Evolutionary conservation across 37 sponge, comb jelly and placozoan genomes (phyloP).

Genomic region (Halichondria panicea): DNA sequence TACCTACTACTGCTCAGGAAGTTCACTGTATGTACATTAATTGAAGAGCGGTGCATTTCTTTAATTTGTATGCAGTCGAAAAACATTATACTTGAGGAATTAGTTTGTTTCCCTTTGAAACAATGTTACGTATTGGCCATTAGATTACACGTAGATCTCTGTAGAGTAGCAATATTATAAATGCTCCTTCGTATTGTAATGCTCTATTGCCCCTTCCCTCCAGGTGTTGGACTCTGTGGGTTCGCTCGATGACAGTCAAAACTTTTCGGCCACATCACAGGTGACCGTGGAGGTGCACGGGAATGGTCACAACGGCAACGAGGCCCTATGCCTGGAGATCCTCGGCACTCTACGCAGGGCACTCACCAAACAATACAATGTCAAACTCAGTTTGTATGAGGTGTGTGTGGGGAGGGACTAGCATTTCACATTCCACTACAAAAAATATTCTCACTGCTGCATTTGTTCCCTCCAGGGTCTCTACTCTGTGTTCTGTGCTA

Average conservation of each 20-base stretch:
- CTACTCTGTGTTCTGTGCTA: conserved; percentile 42
- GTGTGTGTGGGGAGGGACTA: conserved; percentile 20
- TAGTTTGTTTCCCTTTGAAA: no score
- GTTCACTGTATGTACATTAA: conserved; percentile 41
- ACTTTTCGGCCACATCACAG: conserved; percentile 24
- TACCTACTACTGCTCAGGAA: conserved; percentile 71
- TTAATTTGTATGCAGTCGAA: no score
- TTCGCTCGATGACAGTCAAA: conserved; percentile 39
- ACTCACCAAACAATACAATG: conserved; percentile 75
- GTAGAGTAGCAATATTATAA: no score
- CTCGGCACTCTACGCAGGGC: conserved; percentile 67
- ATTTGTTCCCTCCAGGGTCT: conserved; percentile 53
- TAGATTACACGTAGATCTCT: no score
- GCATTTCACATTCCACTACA: no score
- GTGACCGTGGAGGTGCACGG: conserved; percentile 47
- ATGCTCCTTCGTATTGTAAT: no score
- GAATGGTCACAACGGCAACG: conserved; percentile 31
- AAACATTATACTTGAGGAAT: no score
- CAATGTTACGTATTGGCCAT: no score
- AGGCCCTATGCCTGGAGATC: conserved; percentile 81
- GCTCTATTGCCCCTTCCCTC: background rate
- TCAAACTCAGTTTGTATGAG: conserved; percentile 76
- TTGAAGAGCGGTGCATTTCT: no score
- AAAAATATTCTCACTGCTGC: no score
- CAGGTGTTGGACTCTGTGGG: conserved; percentile 31